These are phyloP conservation scores for Eurystomus gularis DNA, from an alignment of 2,113 vertebrate genomes.

Conservation along the genomic window DNA sequence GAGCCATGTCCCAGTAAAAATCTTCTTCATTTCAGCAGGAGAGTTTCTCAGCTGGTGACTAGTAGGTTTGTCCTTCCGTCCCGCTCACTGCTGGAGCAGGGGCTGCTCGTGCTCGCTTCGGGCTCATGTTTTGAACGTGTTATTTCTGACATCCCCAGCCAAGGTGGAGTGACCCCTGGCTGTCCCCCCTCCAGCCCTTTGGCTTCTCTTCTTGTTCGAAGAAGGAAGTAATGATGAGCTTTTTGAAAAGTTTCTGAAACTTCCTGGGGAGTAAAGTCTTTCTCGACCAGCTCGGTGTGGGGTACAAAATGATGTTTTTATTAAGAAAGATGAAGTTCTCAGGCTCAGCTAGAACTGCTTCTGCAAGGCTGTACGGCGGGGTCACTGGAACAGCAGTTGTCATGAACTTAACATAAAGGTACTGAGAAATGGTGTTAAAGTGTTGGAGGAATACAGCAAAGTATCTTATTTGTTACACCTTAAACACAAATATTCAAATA, in stretches of 20 bases:
- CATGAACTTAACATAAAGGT: rapidly evolving
- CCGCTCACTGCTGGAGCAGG: not conserved
- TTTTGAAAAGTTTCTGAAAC: not conserved
- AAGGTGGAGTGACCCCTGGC: rapidly evolving
- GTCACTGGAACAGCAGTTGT: not conserved
- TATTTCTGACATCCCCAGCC: rapidly evolving
- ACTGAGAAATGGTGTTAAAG: not conserved
- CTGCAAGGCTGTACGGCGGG: not conserved
- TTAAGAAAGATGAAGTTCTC: not conserved
- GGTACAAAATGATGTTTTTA: not conserved
- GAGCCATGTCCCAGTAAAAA: not conserved
- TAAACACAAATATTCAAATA: not conserved
- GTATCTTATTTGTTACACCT: not conserved
- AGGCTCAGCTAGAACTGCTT: not conserved
- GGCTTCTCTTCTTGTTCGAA: not conserved
- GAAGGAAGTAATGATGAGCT: not conserved
- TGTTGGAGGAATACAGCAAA: not conserved
- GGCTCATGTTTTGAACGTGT: rapidly evolving
- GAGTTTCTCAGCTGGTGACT: not conserved
- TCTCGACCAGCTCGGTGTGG: rapidly evolving
- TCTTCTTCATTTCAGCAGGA: no score
- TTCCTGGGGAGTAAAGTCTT: not conserved
- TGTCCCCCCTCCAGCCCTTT: not conserved
- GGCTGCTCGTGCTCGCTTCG: rapidly evolving
- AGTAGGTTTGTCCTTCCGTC: not conserved